Conservation (phyloP, 2,113 vertebrate genomes). For the Passer montanus region DNA sequence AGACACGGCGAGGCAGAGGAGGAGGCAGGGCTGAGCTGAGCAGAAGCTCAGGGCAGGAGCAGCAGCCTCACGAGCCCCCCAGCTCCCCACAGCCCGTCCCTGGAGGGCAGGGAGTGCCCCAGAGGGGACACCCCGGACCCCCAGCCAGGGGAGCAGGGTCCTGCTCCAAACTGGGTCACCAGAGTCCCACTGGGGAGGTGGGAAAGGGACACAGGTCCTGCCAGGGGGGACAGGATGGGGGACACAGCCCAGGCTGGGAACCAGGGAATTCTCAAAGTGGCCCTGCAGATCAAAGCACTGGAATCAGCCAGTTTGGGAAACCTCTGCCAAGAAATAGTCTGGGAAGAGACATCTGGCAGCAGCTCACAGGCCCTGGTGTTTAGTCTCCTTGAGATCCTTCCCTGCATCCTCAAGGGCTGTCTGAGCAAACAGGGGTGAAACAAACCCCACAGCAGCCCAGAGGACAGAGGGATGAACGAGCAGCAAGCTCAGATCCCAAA, state of each 20-base stretch:
- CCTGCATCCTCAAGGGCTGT: neutral
- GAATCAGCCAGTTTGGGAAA: neutral
- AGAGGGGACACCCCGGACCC: neutral
- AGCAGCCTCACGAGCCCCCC: too few relatives aligned
- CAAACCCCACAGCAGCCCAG: neutral
- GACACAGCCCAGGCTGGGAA: rapidly evolving
- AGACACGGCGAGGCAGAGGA: too few relatives aligned
- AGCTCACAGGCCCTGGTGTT: neutral
- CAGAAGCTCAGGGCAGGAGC: too few relatives aligned
- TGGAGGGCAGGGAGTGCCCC: rapidly evolving
- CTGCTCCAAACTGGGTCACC: neutral
- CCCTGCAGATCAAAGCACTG: neutral
- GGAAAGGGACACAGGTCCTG: neutral
- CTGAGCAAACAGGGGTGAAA: neutral
- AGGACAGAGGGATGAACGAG: neutral
- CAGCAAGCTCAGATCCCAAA: neutral
- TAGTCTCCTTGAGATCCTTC: neutral
- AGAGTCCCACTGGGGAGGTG: neutral
- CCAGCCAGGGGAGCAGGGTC: neutral
- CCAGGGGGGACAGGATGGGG: neutral
- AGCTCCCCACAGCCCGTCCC: rapidly evolving
- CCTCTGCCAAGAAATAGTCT: neutral
- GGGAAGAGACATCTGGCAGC: neutral
- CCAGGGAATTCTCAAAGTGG: neutral
- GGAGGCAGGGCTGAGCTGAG: too few relatives aligned